These are phyloP conservation scores for Vultur gryphus DNA, from an alignment of 2,797 vertebrate species.

Conservation along the genomic window DNA sequence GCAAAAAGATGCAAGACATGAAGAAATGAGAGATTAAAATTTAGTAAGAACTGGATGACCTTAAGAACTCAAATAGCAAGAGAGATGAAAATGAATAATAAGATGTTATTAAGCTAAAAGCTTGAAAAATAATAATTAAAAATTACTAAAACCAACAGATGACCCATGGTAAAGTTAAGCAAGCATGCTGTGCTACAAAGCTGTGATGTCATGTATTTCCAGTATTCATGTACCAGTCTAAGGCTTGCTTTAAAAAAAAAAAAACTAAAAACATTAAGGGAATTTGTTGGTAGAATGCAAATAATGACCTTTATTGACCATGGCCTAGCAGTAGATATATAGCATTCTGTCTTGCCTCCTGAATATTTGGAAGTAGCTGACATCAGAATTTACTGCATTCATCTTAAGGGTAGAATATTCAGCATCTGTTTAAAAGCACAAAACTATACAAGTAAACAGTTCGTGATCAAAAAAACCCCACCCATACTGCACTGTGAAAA, in stretches of 20 bases:
- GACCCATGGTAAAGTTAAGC: not conserved
- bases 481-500: not conserved
- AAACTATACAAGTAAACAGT: not conserved
- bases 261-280: not conserved
- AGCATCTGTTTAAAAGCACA: not conserved
- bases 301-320: not conserved
- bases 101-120: not conserved
- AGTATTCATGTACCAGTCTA: not conserved
- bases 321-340: not conserved
- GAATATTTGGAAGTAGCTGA: not conserved
- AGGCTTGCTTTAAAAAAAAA: not conserved
- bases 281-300: not conserved
- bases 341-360: not conserved
- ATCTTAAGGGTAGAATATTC: not conserved
- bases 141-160: not conserved
- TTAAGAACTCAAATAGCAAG: not conserved
- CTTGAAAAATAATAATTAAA: slow-evolving; percentile 18
- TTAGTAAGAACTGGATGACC: not conserved
- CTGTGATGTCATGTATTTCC: not conserved
- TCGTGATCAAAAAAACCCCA: not conserved
- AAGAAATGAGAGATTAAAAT: not conserved
- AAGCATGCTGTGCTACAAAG: not conserved
- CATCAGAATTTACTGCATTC: not conserved
- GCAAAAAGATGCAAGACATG: not conserved
- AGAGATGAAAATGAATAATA: not conserved